These are phyloP conservation scores for Drosophila mauritiana DNA, from an alignment of 1,140 invertebrate species.

Conservation along the genomic window DNA sequence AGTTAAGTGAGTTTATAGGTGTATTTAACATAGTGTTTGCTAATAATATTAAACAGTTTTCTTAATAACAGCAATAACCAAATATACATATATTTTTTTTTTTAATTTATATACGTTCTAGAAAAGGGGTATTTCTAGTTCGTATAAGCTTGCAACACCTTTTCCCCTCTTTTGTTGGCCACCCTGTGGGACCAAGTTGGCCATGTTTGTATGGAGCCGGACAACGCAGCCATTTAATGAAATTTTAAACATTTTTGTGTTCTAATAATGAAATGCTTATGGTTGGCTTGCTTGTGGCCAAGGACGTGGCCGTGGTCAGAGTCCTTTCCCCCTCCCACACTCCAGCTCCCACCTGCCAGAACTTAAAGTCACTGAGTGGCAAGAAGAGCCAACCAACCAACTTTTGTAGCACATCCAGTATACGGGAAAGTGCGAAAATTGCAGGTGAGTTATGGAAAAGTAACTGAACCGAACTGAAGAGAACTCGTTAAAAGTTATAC, in stretches of 20 bases:
- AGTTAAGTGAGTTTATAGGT: too few species aligned
- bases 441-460: slow-evolving; percentile 25
- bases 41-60: too few species aligned
- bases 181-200: slow-evolving; percentile 9
- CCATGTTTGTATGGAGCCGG: slow-evolving; percentile 38
- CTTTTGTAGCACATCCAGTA: slow-evolving; percentile 3
- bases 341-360: background rate
- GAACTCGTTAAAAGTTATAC: slow-evolving; percentile 74
- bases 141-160: background rate
- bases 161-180: slow-evolving; percentile 7
- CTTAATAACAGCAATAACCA: too few species aligned
- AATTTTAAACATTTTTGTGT: slow-evolving; percentile 79
- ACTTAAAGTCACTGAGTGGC: slow-evolving; percentile 34
- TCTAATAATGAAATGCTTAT: slow-evolving; percentile 78
- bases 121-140: slow-evolving; percentile 3
- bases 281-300: slow-evolving; percentile 38
- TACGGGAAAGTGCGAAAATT: slow-evolving; percentile 27
- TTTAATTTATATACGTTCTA: background rate
- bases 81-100: background rate
- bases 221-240: slow-evolving; percentile 73
- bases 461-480: slow-evolving; percentile 27
- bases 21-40: background rate
- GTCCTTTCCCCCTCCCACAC: background rate
- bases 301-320: slow-evolving; percentile 1
- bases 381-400: background rate